phyloP scores from a whole-genome alignment of 64 coral and sea anemone genomes.

The Catalaphyllia jardinei region DNA sequence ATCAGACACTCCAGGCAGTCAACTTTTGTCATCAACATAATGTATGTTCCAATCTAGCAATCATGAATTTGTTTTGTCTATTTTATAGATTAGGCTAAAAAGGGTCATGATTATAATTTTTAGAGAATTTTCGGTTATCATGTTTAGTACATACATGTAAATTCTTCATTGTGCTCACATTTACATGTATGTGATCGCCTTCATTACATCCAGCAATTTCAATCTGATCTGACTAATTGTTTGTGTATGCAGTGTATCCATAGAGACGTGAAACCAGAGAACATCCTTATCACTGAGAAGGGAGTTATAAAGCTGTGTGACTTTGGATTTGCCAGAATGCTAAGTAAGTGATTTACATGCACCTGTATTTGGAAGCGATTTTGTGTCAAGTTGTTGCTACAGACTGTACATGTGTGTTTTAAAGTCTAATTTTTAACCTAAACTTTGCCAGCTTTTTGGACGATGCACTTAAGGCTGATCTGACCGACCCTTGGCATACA shows the following conservation, averaged over 20 bases:
- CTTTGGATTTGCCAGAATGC: conserved; percentile 97
- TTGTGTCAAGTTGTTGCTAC: no score
- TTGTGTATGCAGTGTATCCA: conserved; percentile 78
- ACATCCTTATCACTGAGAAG: conserved; percentile 93
- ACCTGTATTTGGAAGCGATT: neutral
- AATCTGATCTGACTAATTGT: neutral
- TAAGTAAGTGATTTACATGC: conserved; percentile 69
- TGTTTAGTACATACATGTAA: neutral
- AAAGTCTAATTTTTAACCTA: neutral
- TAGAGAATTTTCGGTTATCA: no score
- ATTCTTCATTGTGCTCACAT: neutral
- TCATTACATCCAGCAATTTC: no score
- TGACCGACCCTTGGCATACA: no score
- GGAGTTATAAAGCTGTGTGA: conserved; percentile 97
- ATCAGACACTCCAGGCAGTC: conserved; percentile 71
- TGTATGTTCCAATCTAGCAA: conserved; percentile 8
- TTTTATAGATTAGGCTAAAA: no score
- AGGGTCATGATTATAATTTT: no score
- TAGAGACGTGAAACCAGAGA: conserved; percentile 98
- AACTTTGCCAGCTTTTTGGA: no score
- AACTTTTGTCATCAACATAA: conserved; percentile 72
- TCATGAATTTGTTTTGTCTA: no score
- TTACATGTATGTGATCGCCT: neutral
- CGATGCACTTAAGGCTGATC: no score
- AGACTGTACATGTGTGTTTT: neutral